A percentile compares a stretch with the other conserved stretches of the same genome.
phyloP scores from a whole-genome alignment of 2,113 vertebrate species.

The Triplophysa tibetana region DNA sequence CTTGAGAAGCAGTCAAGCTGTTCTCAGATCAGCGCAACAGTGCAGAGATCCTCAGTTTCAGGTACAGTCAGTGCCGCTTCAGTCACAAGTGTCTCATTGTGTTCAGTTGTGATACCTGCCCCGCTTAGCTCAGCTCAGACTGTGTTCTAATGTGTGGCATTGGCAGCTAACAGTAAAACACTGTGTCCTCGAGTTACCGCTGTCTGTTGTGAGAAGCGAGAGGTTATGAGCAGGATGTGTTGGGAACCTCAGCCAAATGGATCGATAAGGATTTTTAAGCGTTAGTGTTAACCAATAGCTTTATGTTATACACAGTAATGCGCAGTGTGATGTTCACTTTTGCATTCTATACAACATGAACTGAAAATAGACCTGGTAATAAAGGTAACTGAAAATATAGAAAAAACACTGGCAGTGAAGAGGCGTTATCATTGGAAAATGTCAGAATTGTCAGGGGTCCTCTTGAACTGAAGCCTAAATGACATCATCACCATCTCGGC shows the following conservation, averaged over 20 bases:
- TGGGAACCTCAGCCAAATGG: background rate
- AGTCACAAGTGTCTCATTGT: background rate
- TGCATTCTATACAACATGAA: background rate
- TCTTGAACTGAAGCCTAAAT: too few relatives aligned
- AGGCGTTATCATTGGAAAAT: too few relatives aligned
- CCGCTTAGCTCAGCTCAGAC: slow-evolving; percentile 23
- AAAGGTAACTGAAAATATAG: too few relatives aligned
- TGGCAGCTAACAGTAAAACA: slow-evolving; percentile 45
- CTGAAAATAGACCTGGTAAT: too few relatives aligned
- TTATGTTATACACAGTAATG: background rate
- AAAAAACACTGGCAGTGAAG: too few relatives aligned
- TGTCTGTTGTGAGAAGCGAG: slow-evolving; percentile 9
- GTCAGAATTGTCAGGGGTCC: too few relatives aligned
- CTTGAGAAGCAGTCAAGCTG: background rate
- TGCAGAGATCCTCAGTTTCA: background rate
- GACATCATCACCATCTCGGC: too few relatives aligned
- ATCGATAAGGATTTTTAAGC: slow-evolving; percentile 1
- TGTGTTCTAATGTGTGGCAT: slow-evolving; percentile 39
- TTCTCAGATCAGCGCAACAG: background rate
- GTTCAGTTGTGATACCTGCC: slow-evolving; percentile 1
- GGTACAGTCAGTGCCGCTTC: background rate
- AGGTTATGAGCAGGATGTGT: slow-evolving; percentile 39
- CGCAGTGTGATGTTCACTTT: background rate
- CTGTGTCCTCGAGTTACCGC: slow-evolving; percentile 43
- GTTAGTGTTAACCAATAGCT: background rate